A percentile compares a stretch with the other conserved stretches of the same genome.
phyloP scores from a whole-genome alignment of 2,113 vertebrate genomes.

The Oenanthe melanoleuca region DNA sequence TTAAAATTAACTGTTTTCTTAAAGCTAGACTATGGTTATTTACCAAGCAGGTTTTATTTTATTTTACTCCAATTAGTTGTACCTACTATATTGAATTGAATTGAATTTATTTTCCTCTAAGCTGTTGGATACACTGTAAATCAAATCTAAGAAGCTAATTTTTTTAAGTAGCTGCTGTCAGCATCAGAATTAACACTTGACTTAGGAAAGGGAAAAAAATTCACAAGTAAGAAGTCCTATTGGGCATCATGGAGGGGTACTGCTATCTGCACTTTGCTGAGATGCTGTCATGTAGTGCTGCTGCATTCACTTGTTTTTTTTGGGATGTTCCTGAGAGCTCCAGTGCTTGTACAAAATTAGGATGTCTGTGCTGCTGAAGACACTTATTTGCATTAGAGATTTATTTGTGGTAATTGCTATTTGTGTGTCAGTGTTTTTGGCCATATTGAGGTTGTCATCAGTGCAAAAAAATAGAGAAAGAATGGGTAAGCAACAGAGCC shows the following conservation, averaged over 20 bases:
- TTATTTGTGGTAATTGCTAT: not conserved
- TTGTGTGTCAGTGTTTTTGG: not conserved
- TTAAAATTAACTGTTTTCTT: conserved; percentile 76
- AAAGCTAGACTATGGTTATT: conserved; percentile 60
- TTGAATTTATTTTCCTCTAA: conserved; percentile 44
- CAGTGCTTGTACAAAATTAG: not conserved
- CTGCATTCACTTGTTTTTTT: not conserved
- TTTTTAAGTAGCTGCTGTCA: conserved; percentile 51
- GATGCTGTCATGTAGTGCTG: not conserved
- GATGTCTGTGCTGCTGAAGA: not conserved
- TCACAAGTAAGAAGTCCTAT: not conserved
- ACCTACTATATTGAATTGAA: conserved; percentile 23
- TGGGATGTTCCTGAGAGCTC: not conserved
- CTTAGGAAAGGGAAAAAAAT: not conserved
- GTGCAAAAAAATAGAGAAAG: not conserved
- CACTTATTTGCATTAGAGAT: not conserved
- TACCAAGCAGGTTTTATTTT: conserved; percentile 54
- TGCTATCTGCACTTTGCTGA: not conserved
- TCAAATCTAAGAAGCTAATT: conserved; percentile 59
- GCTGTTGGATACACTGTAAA: conserved; percentile 45
- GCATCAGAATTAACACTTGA: conserved; percentile 54
- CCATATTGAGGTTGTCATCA: not conserved
- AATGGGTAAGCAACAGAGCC: not conserved
- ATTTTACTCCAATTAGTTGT: conserved; percentile 44
- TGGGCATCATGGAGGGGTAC: not conserved